These are phyloP conservation scores for Sebastes schlegelii DNA, from an alignment of 2,113 vertebrate species.

Conservation along the genomic window DNA sequence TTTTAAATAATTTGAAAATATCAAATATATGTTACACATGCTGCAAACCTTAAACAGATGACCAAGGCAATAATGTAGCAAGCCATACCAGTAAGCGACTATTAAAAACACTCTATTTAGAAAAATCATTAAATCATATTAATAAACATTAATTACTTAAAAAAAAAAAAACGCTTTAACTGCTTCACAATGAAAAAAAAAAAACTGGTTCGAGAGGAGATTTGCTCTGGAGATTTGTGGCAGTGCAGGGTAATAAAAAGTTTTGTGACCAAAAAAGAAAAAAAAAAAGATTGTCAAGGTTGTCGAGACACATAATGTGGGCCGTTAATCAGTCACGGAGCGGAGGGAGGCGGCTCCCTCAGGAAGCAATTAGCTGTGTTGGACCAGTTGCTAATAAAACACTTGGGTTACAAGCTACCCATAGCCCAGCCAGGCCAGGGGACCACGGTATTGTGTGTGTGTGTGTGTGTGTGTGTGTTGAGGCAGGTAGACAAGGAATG, in stretches of 20 bases:
- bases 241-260: slow-evolving; percentile 67
- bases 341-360: slow-evolving; percentile 77
- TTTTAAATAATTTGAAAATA: slow-evolving; percentile 3
- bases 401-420: slow-evolving; percentile 78
- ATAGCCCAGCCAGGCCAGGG: slow-evolving; percentile 63
- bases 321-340: slow-evolving; percentile 75
- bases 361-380: slow-evolving; percentile 84
- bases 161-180: slow-evolving; percentile 48
- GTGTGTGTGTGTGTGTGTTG: slow-evolving; percentile 30
- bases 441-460: slow-evolving; percentile 50
- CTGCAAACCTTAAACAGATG: slow-evolving; percentile 37
- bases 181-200: slow-evolving; percentile 47
- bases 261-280: slow-evolving; percentile 65
- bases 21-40: background rate
- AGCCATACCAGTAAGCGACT: slow-evolving; percentile 1
- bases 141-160: slow-evolving; percentile 49
- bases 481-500: slow-evolving; percentile 44
- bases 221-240: slow-evolving; percentile 74
- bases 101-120: slow-evolving; percentile 6
- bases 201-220: slow-evolving; percentile 42
- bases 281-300: slow-evolving; percentile 71
- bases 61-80: background rate
- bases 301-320: slow-evolving; percentile 76
- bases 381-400: slow-evolving; percentile 82
- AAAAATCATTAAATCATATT: slow-evolving; percentile 53